phyloP scores from a whole-genome alignment of 2,888 invertebrate genomes.

The Oegoconia quadripuncta region DNA sequence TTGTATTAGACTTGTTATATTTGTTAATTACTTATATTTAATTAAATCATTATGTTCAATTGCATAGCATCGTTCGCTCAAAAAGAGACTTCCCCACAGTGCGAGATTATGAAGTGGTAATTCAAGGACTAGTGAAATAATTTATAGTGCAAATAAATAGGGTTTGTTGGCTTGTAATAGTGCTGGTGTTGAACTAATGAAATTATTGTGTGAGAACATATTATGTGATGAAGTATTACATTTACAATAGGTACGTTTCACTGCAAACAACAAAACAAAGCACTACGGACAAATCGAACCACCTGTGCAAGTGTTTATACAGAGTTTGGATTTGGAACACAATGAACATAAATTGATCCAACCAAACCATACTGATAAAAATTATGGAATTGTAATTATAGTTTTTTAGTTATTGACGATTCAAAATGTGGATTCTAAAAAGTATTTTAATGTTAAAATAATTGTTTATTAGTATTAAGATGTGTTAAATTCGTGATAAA shows the following conservation, averaged over 20 bases:
- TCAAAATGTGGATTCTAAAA: constrained; percentile 55
- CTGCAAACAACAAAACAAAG: constrained; percentile 29
- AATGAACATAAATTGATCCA: constrained; percentile 35
- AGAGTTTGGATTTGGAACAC: constrained; percentile 22
- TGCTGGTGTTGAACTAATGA: constrained; percentile 37
- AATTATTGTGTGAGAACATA: constrained; percentile 44
- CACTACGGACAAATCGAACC: constrained; percentile 36
- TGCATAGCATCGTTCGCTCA: constrained; percentile 54
- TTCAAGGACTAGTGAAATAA: constrained; percentile 15
- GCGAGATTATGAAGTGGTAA: constrained; percentile 22
- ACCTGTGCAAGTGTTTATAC: constrained; percentile 30
- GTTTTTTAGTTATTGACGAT: constrained; percentile 46
- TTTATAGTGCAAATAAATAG: constrained; percentile 23
- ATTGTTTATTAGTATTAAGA: constrained; percentile 64
- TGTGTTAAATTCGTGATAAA: constrained; percentile 69
- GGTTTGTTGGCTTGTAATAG: constrained; percentile 33
- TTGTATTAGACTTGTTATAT: constrained; percentile 13
- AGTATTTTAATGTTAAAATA: constrained; percentile 59
- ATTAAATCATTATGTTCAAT: too few species aligned
- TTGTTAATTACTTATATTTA: constrained; percentile 18
- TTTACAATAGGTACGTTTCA: constrained; percentile 36
- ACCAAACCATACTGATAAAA: constrained; percentile 37
- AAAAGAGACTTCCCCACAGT: constrained; percentile 13
- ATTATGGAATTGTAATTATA: constrained; percentile 40
- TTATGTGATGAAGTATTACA: constrained; percentile 41